Conservation (phyloP, 2,113 vertebrate species). For the Chloropsis cyanopogon region DNA sequence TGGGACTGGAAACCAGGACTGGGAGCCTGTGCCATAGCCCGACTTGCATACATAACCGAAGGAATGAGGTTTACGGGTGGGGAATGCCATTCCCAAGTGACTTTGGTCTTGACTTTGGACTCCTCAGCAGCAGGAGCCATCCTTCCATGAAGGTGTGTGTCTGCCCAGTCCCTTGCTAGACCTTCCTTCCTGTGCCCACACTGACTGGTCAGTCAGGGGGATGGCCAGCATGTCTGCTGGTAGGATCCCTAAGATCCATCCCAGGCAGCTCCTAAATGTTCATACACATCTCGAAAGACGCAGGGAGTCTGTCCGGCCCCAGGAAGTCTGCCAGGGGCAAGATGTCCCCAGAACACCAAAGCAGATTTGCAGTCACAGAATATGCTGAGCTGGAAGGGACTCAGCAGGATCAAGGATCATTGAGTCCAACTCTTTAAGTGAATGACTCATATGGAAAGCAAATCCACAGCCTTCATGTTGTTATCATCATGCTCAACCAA, state of each 20-base stretch:
- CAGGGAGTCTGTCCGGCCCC: not conserved
- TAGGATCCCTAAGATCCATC: not conserved
- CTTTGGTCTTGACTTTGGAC: not conserved
- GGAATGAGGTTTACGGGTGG: not conserved
- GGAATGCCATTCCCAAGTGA: not conserved
- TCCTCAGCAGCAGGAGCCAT: not conserved
- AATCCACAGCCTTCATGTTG: not conserved
- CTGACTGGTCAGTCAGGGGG: not conserved
- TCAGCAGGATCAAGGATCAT: not conserved
- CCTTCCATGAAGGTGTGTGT: not conserved
- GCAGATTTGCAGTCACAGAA: not conserved
- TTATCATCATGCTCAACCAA: not conserved
- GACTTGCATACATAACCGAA: not conserved
- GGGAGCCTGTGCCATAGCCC: fast-evolving
- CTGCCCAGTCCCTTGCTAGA: not conserved
- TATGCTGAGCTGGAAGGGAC: not conserved
- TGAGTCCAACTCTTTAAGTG: not conserved
- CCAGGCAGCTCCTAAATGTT: not conserved
- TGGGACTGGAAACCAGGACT: not conserved
- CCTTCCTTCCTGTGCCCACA: not conserved
- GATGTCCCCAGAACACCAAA: not conserved
- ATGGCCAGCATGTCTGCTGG: not conserved
- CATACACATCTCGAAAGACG: not conserved
- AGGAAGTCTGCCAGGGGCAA: not conserved
- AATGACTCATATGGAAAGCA: not conserved